Evolutionary conservation across 2,888 invertebrate genomes (phyloP).

Genomic region (Odontothrips loti): DNA sequence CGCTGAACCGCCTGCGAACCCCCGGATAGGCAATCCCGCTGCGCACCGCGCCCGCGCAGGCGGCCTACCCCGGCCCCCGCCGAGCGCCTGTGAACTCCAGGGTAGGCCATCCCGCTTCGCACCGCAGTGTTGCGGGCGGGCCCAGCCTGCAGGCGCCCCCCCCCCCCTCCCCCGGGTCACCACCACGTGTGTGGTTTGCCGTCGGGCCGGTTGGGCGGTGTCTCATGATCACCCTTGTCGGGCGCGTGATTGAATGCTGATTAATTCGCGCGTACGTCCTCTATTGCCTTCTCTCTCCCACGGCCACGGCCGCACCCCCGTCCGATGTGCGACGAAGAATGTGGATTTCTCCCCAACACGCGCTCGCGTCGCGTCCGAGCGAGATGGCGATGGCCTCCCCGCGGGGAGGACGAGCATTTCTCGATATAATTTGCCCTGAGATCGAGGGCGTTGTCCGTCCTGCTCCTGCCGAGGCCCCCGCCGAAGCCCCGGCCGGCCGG

Average conservation of each 20-base stretch:
- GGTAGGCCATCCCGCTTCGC: no score
- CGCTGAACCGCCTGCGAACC: neutral
- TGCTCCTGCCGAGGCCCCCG: neutral
- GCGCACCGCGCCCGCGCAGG: neutral
- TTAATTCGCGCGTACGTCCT: neutral
- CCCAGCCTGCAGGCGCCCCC: neutral
- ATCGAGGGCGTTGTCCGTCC: slow-evolving; percentile 7
- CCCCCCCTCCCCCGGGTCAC: neutral
- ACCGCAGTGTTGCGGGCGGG: no score
- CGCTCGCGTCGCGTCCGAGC: no score
- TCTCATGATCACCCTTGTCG: neutral
- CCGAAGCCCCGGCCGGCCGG: neutral
- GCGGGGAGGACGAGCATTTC: neutral
- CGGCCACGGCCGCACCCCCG: neutral
- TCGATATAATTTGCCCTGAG: neutral
- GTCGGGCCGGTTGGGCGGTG: no score
- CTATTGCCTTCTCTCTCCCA: neutral
- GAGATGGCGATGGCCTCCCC: no score
- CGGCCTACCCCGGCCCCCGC: neutral
- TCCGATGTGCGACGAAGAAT: no score
- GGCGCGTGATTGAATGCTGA: slow-evolving; percentile 11
- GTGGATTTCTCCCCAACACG: no score
- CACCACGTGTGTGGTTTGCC: no score
- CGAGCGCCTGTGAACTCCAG: neutral
- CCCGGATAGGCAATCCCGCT: neutral